These are phyloP conservation scores for Mechanitis messenoides DNA, from an alignment of 2,888 invertebrate genomes.

Conservation along the genomic window DNA sequence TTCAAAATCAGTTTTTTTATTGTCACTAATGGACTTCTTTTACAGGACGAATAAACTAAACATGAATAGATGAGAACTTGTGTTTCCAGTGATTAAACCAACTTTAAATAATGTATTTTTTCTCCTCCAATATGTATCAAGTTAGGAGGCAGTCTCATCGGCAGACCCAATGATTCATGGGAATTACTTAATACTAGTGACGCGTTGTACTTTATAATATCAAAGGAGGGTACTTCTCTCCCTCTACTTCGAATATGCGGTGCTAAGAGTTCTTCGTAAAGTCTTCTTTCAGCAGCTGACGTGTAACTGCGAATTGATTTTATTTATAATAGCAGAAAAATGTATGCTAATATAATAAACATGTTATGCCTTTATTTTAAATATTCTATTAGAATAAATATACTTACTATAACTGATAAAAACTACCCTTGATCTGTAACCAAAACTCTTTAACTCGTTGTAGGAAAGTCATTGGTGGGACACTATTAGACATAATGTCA, in stretches of 20 bases:
- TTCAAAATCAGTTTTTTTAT: too few species aligned
- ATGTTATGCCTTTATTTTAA: neutral
- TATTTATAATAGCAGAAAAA: neutral
- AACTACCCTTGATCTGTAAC: slow-evolving; percentile 13
- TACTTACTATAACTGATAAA: slow-evolving; percentile 24
- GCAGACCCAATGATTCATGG: slow-evolving; percentile 33
- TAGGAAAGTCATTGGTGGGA: slow-evolving; percentile 44
- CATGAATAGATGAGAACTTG: too few species aligned
- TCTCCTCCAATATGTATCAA: slow-evolving; percentile 46
- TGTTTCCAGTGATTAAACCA: too few species aligned
- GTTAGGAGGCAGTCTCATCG: slow-evolving; percentile 43
- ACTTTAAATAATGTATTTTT: too few species aligned
- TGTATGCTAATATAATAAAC: neutral
- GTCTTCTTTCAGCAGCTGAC: slow-evolving; percentile 10
- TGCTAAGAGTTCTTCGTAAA: slow-evolving; percentile 24
- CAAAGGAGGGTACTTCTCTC: slow-evolving; percentile 30
- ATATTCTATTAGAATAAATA: neutral
- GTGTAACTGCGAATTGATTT: slow-evolving; percentile 8
- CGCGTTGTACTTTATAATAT: slow-evolving; percentile 33
- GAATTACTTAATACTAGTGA: slow-evolving; percentile 37
- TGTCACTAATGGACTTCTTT: too few species aligned
- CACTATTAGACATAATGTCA: slow-evolving; percentile 32
- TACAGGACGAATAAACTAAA: too few species aligned
- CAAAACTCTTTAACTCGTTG: slow-evolving; percentile 41
- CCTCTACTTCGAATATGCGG: slow-evolving; percentile 29